Evolutionary conservation across 2,113 vertebrate species (phyloP).

Genomic region (Protomyctophum bolini): DNA sequence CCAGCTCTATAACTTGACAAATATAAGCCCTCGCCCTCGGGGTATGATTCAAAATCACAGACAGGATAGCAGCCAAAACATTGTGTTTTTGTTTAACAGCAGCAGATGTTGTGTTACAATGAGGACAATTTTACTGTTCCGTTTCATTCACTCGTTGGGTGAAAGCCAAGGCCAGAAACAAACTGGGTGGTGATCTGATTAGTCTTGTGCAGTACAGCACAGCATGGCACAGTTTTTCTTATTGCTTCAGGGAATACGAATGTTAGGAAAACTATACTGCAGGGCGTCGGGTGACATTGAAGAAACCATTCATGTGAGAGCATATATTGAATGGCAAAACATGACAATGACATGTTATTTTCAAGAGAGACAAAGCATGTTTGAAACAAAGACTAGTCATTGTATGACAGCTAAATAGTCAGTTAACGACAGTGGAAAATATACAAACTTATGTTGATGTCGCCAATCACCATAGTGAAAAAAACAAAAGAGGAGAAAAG

Average conservation of each 20-base stretch:
- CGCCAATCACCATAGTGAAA: constrained; percentile 15
- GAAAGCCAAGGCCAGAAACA: constrained; percentile 2
- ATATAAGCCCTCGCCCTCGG: constrained; percentile 14
- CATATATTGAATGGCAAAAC: background rate
- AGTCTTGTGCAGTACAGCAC: background rate
- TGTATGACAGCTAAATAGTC: constrained; percentile 13
- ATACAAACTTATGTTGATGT: constrained; percentile 21
- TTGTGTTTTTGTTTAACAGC: constrained; percentile 10
- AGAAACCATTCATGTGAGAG: background rate
- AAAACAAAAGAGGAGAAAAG: constrained; percentile 17
- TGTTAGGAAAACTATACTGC: background rate
- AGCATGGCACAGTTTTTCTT: background rate
- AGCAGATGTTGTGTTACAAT: constrained; percentile 11
- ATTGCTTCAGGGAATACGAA: background rate
- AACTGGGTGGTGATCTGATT: background rate
- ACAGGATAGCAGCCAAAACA: constrained; percentile 14
- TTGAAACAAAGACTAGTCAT: constrained; percentile 13
- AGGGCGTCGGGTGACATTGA: background rate
- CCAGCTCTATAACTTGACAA: constrained; percentile 6
- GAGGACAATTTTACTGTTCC: background rate
- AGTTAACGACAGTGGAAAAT: constrained; percentile 25
- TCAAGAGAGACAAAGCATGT: background rate
- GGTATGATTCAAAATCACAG: constrained; percentile 37
- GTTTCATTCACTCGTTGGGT: background rate
- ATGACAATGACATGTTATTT: background rate